phyloP scores from a whole-genome alignment of 2,797 vertebrate species.

The Triplophysa yarkandensis region DNA sequence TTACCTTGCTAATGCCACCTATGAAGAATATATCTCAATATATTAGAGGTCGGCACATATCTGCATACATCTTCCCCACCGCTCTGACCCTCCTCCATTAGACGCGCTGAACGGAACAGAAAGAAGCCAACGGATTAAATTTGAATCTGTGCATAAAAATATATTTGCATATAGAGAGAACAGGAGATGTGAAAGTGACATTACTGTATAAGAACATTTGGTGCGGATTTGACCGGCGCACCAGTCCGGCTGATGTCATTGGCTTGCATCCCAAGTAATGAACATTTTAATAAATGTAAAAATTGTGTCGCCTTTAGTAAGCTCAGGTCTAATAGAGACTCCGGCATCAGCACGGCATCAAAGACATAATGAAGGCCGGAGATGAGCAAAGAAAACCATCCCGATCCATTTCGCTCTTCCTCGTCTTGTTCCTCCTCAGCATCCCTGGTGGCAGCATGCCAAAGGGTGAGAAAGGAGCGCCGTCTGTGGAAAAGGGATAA shows the following conservation, averaged over 20 bases:
- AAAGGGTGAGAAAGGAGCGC: slow-evolving; percentile 76
- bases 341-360: background rate
- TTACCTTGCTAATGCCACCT: slow-evolving; percentile 86
- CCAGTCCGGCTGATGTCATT: too few relatives aligned
- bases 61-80: slow-evolving; percentile 35
- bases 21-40: slow-evolving; percentile 48
- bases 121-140: slow-evolving; percentile 4
- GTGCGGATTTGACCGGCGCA: background rate
- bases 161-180: slow-evolving; percentile 1
- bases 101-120: background rate
- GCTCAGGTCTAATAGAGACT: too few relatives aligned
- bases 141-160: slow-evolving; percentile 6
- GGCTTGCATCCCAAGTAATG: too few relatives aligned
- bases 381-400: slow-evolving; percentile 55
- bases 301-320: background rate
- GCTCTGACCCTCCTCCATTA: slow-evolving; percentile 22
- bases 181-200: background rate
- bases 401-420: slow-evolving; percentile 42
- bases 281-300: background rate
- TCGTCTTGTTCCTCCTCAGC: slow-evolving; percentile 18
- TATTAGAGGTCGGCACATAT: slow-evolving; percentile 29
- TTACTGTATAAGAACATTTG: too few relatives aligned
- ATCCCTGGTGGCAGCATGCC: slow-evolving; percentile 49
- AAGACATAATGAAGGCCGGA: slow-evolving; percentile 18
- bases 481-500: slow-evolving; percentile 87